These are phyloP conservation scores for Scotopteryx bipunctaria DNA, from an alignment of 2,888 invertebrate genomes.

Conservation along the genomic window DNA sequence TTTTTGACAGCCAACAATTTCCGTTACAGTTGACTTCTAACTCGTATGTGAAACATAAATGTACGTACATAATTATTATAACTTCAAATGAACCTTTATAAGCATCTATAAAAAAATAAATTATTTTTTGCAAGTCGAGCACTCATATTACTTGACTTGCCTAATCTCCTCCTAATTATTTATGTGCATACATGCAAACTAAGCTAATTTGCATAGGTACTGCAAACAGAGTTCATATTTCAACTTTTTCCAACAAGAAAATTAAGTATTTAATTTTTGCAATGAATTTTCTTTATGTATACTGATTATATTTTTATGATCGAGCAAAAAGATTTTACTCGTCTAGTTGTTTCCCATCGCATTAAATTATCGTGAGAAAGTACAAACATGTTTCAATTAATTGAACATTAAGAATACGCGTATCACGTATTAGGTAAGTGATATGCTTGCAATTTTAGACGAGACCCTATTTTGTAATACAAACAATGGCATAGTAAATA, in stretches of 20 bases:
- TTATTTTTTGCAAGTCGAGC: background rate
- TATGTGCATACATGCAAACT: background rate
- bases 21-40: no score
- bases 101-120: no score
- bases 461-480: background rate
- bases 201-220: background rate
- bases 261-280: background rate
- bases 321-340: conserved; percentile 1
- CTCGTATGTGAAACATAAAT: no score
- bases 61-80: no score
- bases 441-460: background rate
- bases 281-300: background rate
- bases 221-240: background rate
- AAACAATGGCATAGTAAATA: conserved; percentile 17
- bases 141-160: background rate
- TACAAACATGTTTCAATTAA: background rate
- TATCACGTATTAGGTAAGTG: no score
- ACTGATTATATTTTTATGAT: background rate
- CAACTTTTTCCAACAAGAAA: background rate
- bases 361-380: conserved; percentile 17
- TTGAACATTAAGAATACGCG: no score
- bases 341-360: conserved; percentile 6
- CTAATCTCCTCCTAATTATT: background rate
- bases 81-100: no score
- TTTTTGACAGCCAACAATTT: no score